Percentiles rank a stretch among this genome's conserved stretches.
phyloP scores from a whole-genome alignment of 2,888 invertebrate genomes.

The Blera fallax region DNA sequence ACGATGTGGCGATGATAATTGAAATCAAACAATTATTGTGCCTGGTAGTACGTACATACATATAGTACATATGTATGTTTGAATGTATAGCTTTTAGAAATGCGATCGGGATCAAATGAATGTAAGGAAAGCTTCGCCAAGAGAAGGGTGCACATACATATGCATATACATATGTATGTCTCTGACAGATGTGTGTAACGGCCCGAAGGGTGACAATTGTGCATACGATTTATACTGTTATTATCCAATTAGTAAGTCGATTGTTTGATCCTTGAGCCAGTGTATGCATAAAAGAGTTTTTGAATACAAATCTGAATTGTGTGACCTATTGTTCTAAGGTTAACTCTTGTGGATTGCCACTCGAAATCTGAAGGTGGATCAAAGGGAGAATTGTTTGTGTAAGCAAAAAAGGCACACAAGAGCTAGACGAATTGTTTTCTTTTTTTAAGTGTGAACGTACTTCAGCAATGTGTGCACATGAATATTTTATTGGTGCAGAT shows the following conservation, averaged over 20 bases:
- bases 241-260: slow-evolving; percentile 67
- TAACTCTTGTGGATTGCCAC: slow-evolving; percentile 19
- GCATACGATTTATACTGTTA: slow-evolving; percentile 54
- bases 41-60: too few species aligned
- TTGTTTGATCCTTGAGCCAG: slow-evolving; percentile 35
- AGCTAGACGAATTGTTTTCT: background rate
- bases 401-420: slow-evolving; percentile 16
- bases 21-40: slow-evolving; percentile 69
- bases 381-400: slow-evolving; percentile 18
- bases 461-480: slow-evolving; percentile 24
- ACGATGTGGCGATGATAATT: slow-evolving; percentile 48
- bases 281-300: slow-evolving; percentile 6
- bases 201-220: slow-evolving; percentile 20
- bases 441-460: background rate
- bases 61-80: too few species aligned
- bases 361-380: background rate
- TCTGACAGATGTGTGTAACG: background rate
- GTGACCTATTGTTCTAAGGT: slow-evolving; percentile 34
- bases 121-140: slow-evolving; percentile 7
- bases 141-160: slow-evolving; percentile 7
- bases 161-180: background rate
- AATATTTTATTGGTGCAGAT: slow-evolving; percentile 55
- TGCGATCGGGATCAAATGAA: background rate
- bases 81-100: too few species aligned
- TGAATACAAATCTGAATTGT: slow-evolving; percentile 41